Conservation (phyloP, 2,113 vertebrate genomes). For the Piprites chloris region DNA sequence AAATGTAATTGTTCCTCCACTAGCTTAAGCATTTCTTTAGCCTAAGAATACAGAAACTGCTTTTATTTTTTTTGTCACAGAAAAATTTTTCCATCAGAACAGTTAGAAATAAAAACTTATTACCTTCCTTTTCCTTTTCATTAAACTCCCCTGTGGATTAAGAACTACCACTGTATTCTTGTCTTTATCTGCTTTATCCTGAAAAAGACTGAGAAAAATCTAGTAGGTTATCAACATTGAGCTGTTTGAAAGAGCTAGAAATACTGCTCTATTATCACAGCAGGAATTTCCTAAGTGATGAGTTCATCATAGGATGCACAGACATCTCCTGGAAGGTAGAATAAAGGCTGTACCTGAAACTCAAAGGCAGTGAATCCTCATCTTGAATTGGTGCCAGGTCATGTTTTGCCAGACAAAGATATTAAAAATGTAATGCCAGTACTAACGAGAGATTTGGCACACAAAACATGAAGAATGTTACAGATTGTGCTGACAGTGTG, state of each 20-base stretch:
- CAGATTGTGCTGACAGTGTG: constrained; percentile 61
- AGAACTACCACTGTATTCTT: neutral
- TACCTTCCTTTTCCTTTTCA: neutral
- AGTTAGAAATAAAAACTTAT: neutral
- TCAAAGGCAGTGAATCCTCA: constrained; percentile 26
- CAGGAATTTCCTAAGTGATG: constrained; percentile 37
- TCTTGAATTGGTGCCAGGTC: constrained; percentile 31
- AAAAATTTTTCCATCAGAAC: neutral
- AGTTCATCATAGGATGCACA: constrained; percentile 33
- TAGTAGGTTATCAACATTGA: neutral
- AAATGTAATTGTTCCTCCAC: neutral
- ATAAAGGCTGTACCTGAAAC: constrained; percentile 52
- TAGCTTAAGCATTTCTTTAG: neutral
- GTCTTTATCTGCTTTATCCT: constrained; percentile 5
- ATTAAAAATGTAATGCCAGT: constrained; percentile 60
- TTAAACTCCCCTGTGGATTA: neutral
- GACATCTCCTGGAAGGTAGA: constrained; percentile 32
- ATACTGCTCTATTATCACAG: constrained; percentile 53
- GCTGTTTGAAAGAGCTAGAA: constrained; percentile 25
- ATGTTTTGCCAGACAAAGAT: constrained; percentile 58
- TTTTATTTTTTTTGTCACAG: neutral
- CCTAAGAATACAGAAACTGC: neutral
- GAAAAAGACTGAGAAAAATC: constrained; percentile 51
- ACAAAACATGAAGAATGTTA: constrained; percentile 29
- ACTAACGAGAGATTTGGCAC: constrained; percentile 39